A percentile compares a stretch with the other conserved stretches of the same genome.
Evolutionary conservation across 2,888 invertebrate species (phyloP).

Genomic region (Nephrotoma flavescens): DNA sequence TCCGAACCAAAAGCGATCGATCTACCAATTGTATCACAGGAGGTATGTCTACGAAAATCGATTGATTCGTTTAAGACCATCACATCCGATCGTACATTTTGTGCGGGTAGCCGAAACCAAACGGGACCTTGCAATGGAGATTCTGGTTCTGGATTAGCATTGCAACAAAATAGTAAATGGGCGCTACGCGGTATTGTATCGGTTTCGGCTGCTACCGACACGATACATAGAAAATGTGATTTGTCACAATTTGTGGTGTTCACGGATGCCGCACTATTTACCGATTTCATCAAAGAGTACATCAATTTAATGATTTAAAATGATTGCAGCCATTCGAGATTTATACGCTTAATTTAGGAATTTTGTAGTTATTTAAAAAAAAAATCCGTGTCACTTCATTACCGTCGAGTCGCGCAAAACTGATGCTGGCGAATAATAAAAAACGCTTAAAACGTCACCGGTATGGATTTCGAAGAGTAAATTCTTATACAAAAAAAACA

Average conservation of each 20-base stretch:
- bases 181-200: conserved; percentile 36
- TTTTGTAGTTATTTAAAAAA: too few relatives aligned
- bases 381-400: too few relatives aligned
- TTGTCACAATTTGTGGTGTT: conserved; percentile 46
- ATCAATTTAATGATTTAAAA: conserved; percentile 2
- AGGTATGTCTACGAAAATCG: conserved; percentile 35
- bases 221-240: conserved; percentile 37
- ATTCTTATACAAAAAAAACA: background rate
- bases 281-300: conserved; percentile 37
- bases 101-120: conserved; percentile 23
- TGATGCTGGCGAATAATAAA: too few relatives aligned
- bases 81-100: conserved; percentile 31
- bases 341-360: too few relatives aligned
- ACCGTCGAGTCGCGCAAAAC: too few relatives aligned
- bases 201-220: conserved; percentile 26
- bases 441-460: too few relatives aligned
- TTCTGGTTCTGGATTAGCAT: conserved; percentile 44
- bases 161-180: conserved; percentile 33
- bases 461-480: background rate
- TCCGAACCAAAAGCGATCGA: conserved; percentile 31
- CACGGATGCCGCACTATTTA: conserved; percentile 45
- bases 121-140: conserved; percentile 32
- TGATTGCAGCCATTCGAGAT: too few relatives aligned
- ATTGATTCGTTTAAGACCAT: conserved; percentile 21
- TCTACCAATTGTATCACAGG: conserved; percentile 36